Evolutionary conservation across 2,797 vertebrate species (phyloP).

Genomic region (Sphaeramia orbicularis): DNA sequence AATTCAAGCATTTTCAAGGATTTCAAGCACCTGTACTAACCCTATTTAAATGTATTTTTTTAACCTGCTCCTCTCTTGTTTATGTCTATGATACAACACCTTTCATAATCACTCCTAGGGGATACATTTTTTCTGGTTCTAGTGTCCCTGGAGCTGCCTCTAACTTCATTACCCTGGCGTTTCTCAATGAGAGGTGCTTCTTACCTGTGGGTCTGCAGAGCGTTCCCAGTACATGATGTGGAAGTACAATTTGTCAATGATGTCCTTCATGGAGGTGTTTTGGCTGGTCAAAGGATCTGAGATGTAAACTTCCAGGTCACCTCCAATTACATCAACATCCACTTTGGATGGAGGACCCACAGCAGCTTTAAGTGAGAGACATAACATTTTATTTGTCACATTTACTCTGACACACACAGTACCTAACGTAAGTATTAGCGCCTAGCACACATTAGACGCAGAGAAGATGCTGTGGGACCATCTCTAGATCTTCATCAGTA

Average conservation of each 20-base stretch:
- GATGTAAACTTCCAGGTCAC: slow-evolving; percentile 67
- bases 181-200: background rate
- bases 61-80: too few species aligned
- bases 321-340: slow-evolving; percentile 35
- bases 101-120: too few species aligned
- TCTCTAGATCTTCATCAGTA: too few species aligned
- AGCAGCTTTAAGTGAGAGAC: slow-evolving; percentile 32
- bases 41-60: too few species aligned
- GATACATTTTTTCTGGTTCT: too few species aligned
- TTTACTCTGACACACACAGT: too few species aligned
- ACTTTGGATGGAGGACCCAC: slow-evolving; percentile 79
- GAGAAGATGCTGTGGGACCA: too few species aligned
- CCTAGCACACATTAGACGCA: background rate
- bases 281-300: slow-evolving; percentile 63
- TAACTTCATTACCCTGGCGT: background rate
- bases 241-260: slow-evolving; percentile 40
- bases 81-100: too few species aligned
- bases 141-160: too few species aligned
- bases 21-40: too few species aligned
- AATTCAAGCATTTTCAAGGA: too few species aligned
- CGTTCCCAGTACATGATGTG: slow-evolving; percentile 72
- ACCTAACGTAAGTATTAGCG: slow-evolving; percentile 17
- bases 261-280: slow-evolving; percentile 73
- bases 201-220: slow-evolving; percentile 48
- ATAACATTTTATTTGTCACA: too few species aligned